Evolutionary conservation across 1,140 invertebrate genomes (phyloP), one percentile per base, ranked within the genome.

Genomic region (Sinella curviseta): DNA sequence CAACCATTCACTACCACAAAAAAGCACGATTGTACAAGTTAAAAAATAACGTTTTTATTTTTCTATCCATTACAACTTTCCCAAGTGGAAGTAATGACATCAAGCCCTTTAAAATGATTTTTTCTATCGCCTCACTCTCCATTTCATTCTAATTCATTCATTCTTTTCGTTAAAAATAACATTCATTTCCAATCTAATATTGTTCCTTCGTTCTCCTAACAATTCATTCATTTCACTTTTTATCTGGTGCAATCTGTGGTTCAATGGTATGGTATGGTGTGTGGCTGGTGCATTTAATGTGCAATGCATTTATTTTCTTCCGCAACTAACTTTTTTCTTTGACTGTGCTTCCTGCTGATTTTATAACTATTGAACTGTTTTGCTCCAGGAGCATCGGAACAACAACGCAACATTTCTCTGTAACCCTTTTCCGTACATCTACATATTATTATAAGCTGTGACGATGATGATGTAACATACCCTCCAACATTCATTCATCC

Each of bases 21-120:
- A 8, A 48, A 48, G 39, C 39, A n/a, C n/a, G n/a, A n/a, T n/a
- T 48, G 39, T 48, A 48, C 8, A 48, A 48, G n/a, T n/a, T n/a
- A 48, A 48, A 48, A 48, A 8, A 48, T 48, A 48, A 12, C 39
- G 39, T 20, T 20, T 48, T 48, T 48, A 12, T 48, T 48, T n/a
- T 70, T 33, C 57, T 60, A 12, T 60, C 39, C 39, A 48, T 48
- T 48, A 16, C 57, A 65, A 65, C 57, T 65, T 65, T 65, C 24
- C 31, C 65, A 70, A 70, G 26, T 70, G 65, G 65, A 70, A 70
- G 24, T 70, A 70, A 70, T 70, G 65, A 70, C 65, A 70, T 70
- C 30, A 70, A 70, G 65, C 26, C 24, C 31, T 30, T 31, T 70
- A 70, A 70, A 70, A 70, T 31, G 65, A 33, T 31, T 70, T 70